Base-by-base conservation (phyloP, 2,888 invertebrate genomes). In the Stomorhina lunata region DNA sequence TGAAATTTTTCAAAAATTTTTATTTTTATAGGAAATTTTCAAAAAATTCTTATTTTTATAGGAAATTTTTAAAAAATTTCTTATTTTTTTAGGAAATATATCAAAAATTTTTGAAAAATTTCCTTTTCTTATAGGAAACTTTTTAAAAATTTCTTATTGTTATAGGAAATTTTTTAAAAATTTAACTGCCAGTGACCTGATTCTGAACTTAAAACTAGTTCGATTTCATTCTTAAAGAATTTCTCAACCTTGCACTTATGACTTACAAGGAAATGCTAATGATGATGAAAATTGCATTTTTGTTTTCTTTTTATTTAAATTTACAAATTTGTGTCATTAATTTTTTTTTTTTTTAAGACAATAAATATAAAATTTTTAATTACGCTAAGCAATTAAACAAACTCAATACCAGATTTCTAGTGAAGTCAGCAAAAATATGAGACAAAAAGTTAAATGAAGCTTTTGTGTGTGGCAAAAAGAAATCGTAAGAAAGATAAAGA, bases 401-500 rank as follows among this genome's bases (percentile, higher is more conserved):
- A 50, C 29, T 22, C 7, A 43, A 22, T 4, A 40, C n/a, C n/a
- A n/a, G n/a, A 15, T 29, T 15, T 43, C 5, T 20, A 6, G 9
- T 48, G 3, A 27, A 75, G 43, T 63, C 73, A 65, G 73, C 73
- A 53, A 32, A 45, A 68, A 17, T 4, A n/a, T 12, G 6, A 2
- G 63, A 61, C 29, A n/a, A 37, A 72, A 63, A 20, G 4, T 63
- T 50, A 63, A 73, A 63, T 32, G 40, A 63, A 73, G 22, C 73
- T 29, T 22, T 15, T 55, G 73, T 75, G 73, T 65, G 73, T 63
- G 73, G 73, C 12, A 45, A n/a, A n/a, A n/a, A 22, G 65, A 25
- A 65, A 55, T 34, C 55, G n/a, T 55, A 63, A 65, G 7, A 29
- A 29, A 27, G 40, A 12, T 17, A 61, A 37, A 20, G 29, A 37